Conservation (phyloP, 1,140 invertebrate species). For the Epicauta chinensis region DNA sequence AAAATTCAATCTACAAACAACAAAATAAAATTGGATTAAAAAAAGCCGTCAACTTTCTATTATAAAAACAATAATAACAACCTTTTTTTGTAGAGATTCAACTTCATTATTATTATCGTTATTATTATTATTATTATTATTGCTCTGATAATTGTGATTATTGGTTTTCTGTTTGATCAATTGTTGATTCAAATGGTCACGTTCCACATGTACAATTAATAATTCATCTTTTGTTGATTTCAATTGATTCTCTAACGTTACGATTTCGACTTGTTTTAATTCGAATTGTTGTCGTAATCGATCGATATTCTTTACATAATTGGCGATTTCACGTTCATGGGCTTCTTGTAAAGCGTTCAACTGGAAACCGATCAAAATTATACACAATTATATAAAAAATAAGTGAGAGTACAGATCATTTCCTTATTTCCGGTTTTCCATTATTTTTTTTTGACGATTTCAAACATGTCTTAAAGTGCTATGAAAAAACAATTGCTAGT, state of each 20-base stretch:
- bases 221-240: slow-evolving; percentile 50
- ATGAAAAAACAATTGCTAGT: too few relatives aligned
- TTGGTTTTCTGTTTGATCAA: too few relatives aligned
- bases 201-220: slow-evolving; percentile 49
- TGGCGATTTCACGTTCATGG: slow-evolving; percentile 66
- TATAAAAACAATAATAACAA: not conserved
- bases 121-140: not conserved
- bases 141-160: not conserved
- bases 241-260: slow-evolving; percentile 50
- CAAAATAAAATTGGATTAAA: too few relatives aligned
- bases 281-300: slow-evolving; percentile 52
- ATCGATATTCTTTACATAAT: slow-evolving; percentile 50
- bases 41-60: too few relatives aligned
- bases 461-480: too few relatives aligned
- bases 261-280: slow-evolving; percentile 48
- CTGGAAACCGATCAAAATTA: slow-evolving; percentile 39
- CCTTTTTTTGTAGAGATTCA: slow-evolving; percentile 26
- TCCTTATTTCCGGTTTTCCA: too few relatives aligned
- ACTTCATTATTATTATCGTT: slow-evolving; percentile 14
- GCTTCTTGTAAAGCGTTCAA: slow-evolving; percentile 68
- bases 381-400: not conserved
- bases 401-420: too few relatives aligned
- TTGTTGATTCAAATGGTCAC: slow-evolving; percentile 52
- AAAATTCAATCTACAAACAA: slow-evolving; percentile 35
- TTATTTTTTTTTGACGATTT: too few relatives aligned